Evolutionary conservation across 2,797 vertebrate species (phyloP), one percentile per base, ranked within the genome.

Genomic region (Thripadectes ignobilis): DNA sequence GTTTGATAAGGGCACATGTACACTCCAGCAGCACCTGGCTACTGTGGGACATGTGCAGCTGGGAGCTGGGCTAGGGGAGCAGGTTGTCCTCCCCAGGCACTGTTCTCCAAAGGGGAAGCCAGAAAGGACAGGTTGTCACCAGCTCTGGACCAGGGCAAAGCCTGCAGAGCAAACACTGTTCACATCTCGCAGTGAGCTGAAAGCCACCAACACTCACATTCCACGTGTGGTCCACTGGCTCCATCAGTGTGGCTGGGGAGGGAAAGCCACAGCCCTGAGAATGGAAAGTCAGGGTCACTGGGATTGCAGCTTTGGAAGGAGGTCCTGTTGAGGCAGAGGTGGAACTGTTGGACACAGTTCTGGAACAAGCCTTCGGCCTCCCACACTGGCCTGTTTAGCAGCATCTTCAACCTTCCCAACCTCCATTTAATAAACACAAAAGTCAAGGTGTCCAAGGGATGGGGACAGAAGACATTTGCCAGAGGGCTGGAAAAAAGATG

Each of bases 1-100:
- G 93, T 84, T 93, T 86, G 62, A 78, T 84, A 92, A 93, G 88
- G 93, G 49, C 85, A 86, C 69, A 65, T 21, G 11, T 59, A 39
- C 32, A 78, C 30, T 85, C 46, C 72, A 75, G 48, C 46, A 54
- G 68, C 75, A 88, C 85, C 87, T 74, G 57, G 57, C 48, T 58
- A 29, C 88, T 75, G 69, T 85, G 85, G 79, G 85, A 84, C 46
- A 34, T 6, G 54, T 39, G 46, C 54, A 95, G 41, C 65, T 93
- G 75, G 48, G 57, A 85, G 65, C 29, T 74, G 76, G 19, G 49
- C 72, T 85, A 49, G 22, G 68, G 61, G 61, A 77, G 36, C 69
- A 85, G 61, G 54, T 27, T 81, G 58, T 10, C 78, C 68, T 87
- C 74, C 71, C 55, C 49, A 23, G 66, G 62, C 59, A 27, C 63